Conservation (phyloP, 2,113 vertebrate species). For the Crotophaga sulcirostris region DNA sequence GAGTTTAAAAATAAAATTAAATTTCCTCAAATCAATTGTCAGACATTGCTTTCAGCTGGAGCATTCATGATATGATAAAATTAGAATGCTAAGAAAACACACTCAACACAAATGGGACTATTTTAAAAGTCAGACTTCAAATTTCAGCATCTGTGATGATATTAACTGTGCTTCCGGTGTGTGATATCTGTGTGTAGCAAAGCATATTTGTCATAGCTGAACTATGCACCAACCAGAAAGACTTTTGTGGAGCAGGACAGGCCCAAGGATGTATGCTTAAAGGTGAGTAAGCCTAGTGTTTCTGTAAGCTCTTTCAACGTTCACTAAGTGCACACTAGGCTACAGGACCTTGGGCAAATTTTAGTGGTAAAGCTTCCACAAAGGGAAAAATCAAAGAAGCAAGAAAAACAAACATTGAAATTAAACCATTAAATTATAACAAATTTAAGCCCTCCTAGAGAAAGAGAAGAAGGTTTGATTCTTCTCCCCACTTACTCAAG, state of each 20-base stretch:
- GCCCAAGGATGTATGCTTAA: neutral
- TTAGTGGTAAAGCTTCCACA: neutral
- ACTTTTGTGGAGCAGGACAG: neutral
- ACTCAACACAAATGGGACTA: conserved; percentile 39
- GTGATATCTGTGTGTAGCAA: neutral
- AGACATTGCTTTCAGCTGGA: conserved; percentile 66
- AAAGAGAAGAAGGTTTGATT: neutral
- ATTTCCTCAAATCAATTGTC: conserved; percentile 58
- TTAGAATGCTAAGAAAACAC: conserved; percentile 69
- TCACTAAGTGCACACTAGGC: neutral
- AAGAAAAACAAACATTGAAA: neutral
- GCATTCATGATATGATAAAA: conserved; percentile 57
- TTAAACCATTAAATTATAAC: neutral
- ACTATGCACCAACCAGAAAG: neutral
- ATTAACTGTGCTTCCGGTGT: conserved; percentile 32
- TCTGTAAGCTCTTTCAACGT: neutral
- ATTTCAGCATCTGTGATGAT: conserved; percentile 44
- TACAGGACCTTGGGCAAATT: neutral
- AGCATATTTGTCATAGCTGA: neutral
- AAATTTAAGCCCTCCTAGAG: neutral
- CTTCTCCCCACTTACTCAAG: neutral
- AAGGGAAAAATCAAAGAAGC: neutral
- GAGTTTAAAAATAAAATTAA: conserved; percentile 64
- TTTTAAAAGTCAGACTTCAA: conserved; percentile 67
- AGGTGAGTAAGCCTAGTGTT: neutral